Evolutionary conservation across 2,113 vertebrate species (phyloP).

Genomic region (Dicentrarchus labrax): DNA sequence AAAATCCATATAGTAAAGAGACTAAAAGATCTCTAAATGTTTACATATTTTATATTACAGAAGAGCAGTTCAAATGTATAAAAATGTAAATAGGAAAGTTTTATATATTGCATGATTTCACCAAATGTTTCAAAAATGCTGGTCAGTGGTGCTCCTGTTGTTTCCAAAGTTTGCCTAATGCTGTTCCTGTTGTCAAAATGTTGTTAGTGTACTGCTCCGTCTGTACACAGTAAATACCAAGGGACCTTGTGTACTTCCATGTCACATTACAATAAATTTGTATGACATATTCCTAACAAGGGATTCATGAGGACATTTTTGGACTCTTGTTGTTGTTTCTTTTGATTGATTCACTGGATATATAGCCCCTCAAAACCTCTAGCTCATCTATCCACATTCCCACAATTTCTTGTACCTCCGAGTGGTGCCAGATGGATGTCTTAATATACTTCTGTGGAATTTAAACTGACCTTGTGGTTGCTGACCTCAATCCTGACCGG

Average conservation of each 20-base stretch:
- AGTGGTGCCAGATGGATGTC: conserved; percentile 67
- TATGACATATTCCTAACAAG: conserved; percentile 50
- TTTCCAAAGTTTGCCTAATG: conserved; percentile 41
- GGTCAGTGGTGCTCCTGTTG: conserved; percentile 54
- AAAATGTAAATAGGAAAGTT: conserved; percentile 16
- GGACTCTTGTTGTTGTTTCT: conserved; percentile 22
- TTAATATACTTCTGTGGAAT: conserved; percentile 73
- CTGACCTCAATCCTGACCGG: conserved; percentile 76
- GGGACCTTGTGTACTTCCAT: conserved; percentile 40
- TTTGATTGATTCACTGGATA: conserved; percentile 37
- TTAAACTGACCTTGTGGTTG: conserved; percentile 72
- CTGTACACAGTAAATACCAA: conserved; percentile 37
- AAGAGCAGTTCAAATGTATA: conserved; percentile 27
- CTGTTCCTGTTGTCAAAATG: conserved; percentile 55
- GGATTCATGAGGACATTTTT: conserved; percentile 42
- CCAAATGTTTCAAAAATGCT: conserved; percentile 40
- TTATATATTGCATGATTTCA: conserved; percentile 57
- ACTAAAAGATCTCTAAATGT: conserved; percentile 46
- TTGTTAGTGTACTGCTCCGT: conserved; percentile 52
- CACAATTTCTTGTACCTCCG: conserved; percentile 55
- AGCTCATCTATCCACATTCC: conserved; percentile 49
- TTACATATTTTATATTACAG: conserved; percentile 61
- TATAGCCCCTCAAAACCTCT: conserved; percentile 16
- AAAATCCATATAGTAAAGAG: neutral
- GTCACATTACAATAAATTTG: conserved; percentile 67